These are phyloP conservation scores for Myopa tessellatipennis DNA, from an alignment of 2,888 invertebrate species.

Conservation along the genomic window DNA sequence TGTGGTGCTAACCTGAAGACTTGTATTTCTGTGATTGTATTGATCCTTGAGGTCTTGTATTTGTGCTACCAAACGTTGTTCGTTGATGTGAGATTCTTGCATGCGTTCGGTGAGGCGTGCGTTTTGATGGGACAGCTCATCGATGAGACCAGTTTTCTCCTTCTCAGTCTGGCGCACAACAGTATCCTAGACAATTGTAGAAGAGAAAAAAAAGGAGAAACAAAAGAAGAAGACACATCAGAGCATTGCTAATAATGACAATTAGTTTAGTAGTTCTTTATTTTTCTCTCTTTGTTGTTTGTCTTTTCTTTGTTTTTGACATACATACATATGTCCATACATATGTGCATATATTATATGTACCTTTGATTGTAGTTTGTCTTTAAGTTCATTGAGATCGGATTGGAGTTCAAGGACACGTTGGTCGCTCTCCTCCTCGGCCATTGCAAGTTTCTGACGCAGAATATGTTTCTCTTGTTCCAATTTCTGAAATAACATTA, in stretches of 20 bases:
- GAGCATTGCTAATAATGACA: too few species aligned
- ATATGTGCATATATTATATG: slow-evolving; percentile 7
- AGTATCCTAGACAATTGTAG: slow-evolving; percentile 55
- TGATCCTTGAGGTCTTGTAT: slow-evolving; percentile 86
- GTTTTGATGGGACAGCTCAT: slow-evolving; percentile 90
- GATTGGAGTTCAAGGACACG: slow-evolving; percentile 87
- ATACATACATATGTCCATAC: too few species aligned
- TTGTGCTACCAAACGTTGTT: slow-evolving; percentile 83
- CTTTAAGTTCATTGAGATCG: slow-evolving; percentile 84
- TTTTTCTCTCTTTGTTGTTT: background rate
- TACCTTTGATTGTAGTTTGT: slow-evolving; percentile 78
- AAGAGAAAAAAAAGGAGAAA: background rate
- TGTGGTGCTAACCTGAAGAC: slow-evolving; percentile 71
- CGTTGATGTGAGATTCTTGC: slow-evolving; percentile 83
- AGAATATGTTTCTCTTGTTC: slow-evolving; percentile 94
- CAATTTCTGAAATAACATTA: slow-evolving; percentile 76
- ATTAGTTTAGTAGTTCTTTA: background rate
- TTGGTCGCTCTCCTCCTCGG: slow-evolving; percentile 89
- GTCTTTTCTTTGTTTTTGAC: background rate
- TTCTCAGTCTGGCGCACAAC: slow-evolving; percentile 72
- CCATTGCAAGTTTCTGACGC: slow-evolving; percentile 84
- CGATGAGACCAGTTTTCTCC: slow-evolving; percentile 83
- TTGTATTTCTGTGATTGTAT: slow-evolving; percentile 82
- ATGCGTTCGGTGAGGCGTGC: slow-evolving; percentile 86
- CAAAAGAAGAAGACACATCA: slow-evolving; percentile 3